These are phyloP conservation scores for Harpagus bidentatus DNA, from an alignment of 2,113 vertebrate genomes.

Conservation along the genomic window DNA sequence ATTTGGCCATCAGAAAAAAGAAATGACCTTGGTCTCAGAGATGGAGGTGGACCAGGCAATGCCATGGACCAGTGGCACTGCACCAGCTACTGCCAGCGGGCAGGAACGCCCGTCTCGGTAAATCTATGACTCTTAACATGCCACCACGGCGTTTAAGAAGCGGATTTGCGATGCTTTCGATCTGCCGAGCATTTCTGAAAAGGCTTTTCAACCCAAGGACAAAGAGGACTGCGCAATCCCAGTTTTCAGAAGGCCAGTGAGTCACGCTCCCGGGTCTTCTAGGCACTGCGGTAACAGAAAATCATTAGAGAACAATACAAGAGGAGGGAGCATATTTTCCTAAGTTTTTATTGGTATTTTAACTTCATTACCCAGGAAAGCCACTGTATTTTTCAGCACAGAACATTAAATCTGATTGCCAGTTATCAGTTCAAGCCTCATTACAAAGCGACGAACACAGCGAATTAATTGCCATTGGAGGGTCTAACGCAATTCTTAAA, in stretches of 20 bases:
- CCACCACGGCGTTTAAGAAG: not conserved
- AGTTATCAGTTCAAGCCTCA: not conserved
- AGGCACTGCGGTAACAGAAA: not conserved
- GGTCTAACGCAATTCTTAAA: not conserved
- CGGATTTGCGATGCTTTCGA: not conserved
- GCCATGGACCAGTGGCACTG: not conserved
- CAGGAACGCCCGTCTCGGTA: not conserved
- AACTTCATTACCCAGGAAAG: not conserved
- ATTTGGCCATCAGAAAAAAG: not conserved
- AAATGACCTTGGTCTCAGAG: not conserved
- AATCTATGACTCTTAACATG: not conserved
- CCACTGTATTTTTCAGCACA: not conserved
- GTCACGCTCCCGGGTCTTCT: not conserved
- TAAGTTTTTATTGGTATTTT: not conserved
- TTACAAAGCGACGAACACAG: fast-evolving
- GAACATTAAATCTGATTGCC: not conserved
- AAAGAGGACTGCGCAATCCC: not conserved
- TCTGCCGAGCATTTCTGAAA: not conserved
- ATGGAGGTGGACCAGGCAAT: not conserved
- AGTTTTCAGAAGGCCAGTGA: not conserved
- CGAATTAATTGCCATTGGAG: not conserved
- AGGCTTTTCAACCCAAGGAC: too few relatives aligned
- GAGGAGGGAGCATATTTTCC: not conserved
- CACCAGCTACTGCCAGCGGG: fast-evolving
- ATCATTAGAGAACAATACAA: not conserved